phyloP scores from a whole-genome alignment of 1,140 invertebrate species.

The Plutomurus gul region DNA sequence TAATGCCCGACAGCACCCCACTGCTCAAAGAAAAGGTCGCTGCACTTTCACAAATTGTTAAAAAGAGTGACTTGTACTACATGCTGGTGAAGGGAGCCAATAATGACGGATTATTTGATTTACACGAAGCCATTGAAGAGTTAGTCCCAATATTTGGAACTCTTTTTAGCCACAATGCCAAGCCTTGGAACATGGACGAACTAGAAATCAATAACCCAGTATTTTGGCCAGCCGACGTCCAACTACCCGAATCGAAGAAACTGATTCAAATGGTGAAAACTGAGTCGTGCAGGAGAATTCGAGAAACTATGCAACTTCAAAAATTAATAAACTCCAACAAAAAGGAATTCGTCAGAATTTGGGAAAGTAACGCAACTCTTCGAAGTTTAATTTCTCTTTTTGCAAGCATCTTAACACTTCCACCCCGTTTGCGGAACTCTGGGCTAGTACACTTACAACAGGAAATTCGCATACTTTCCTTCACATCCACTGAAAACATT shows the following conservation, averaged over 20 bases:
- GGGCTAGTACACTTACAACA: neutral
- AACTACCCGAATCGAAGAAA: neutral
- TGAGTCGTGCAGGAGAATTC: neutral
- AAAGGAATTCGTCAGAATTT: neutral
- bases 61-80: constrained; percentile 4
- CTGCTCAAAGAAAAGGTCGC: neutral
- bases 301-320: neutral
- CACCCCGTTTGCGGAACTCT: neutral
- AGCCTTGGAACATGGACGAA: neutral
- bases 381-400: neutral
- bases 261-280: neutral
- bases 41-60: neutral
- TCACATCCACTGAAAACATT: neutral
- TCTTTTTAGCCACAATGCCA: neutral
- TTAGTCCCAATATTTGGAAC: neutral
- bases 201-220: neutral
- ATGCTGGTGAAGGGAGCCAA: neutral
- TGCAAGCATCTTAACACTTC: neutral
- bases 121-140: neutral
- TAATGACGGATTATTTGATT: neutral
- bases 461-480: neutral
- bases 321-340: neutral
- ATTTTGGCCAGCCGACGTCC: neutral
- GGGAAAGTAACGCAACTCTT: neutral
- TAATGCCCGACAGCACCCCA: too few species aligned